These are phyloP conservation scores for Chrysocyon brachyurus DNA, from an alignment of 2,797 vertebrate genomes.

Conservation along the genomic window DNA sequence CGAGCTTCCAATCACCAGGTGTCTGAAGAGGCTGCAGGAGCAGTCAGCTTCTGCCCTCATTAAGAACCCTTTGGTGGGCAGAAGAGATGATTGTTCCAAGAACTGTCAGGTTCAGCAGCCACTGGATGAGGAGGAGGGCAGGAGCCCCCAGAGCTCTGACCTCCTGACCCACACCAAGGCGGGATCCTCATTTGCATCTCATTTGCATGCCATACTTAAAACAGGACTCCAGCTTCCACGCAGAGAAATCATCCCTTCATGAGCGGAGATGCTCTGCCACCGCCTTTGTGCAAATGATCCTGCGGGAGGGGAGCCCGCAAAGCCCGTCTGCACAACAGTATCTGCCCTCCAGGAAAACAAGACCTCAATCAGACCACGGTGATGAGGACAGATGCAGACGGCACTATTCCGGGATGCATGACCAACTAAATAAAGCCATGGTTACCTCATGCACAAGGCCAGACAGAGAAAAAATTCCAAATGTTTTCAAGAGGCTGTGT, in stretches of 20 bases:
- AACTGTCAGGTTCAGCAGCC: constrained; percentile 50
- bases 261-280: not conserved
- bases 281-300: not conserved
- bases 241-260: constrained; percentile 13
- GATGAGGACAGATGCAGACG: constrained; percentile 22
- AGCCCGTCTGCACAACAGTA: not conserved
- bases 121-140: not conserved
- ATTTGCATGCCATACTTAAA: constrained; percentile 61
- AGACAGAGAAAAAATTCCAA: constrained; percentile 77
- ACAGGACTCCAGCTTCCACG: not conserved
- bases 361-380: constrained; percentile 35
- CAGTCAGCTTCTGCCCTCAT: constrained; percentile 70
- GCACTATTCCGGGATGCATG: constrained; percentile 20
- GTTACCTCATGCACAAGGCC: constrained; percentile 68
- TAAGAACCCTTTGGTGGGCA: constrained; percentile 63
- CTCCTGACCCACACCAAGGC: not conserved
- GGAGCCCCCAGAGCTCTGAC: constrained; percentile 47
- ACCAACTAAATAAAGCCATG: constrained; percentile 53
- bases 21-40: constrained; percentile 49
- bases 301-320: not conserved
- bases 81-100: constrained; percentile 50
- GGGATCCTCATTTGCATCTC: constrained; percentile 47
- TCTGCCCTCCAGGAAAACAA: constrained; percentile 74
- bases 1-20: constrained; percentile 72
- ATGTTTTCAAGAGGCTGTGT: constrained; percentile 32